Percentiles rank a stretch among this genome's conserved stretches.
Evolutionary conservation across 2,888 invertebrate species (phyloP).

Genomic region (Macrosiphum euphorbiae): DNA sequence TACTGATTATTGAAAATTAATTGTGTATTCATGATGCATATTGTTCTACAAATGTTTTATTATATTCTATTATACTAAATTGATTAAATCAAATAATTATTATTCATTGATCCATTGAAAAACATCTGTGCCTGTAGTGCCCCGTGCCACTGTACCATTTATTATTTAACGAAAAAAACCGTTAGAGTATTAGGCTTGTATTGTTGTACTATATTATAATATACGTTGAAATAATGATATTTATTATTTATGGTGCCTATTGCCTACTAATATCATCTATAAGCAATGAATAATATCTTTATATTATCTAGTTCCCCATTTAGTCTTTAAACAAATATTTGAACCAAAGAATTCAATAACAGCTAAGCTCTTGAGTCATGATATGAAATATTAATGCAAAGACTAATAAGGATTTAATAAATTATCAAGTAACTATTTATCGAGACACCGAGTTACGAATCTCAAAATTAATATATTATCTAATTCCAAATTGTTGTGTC

Average conservation of each 20-base stretch:
- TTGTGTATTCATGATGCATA: background rate
- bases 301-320: background rate
- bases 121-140: background rate
- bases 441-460: too few species aligned
- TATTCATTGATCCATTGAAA: background rate
- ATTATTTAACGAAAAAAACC: background rate
- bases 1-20: background rate
- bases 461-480: too few species aligned
- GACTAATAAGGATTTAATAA: background rate
- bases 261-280: background rate
- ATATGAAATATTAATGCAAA: background rate
- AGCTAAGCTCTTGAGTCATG: background rate
- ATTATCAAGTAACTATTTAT: too few species aligned
- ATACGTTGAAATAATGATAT: background rate
- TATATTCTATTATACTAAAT: background rate
- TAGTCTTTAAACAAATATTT: background rate
- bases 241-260: background rate
- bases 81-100: background rate
- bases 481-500: too few species aligned
- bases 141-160: background rate
- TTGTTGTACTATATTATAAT: background rate
- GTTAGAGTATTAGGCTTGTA: background rate
- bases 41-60: background rate
- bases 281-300: background rate
- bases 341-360: background rate